Base-by-base conservation (phyloP, 2,888 invertebrate genomes). In the Argyra leucocephala region DNA sequence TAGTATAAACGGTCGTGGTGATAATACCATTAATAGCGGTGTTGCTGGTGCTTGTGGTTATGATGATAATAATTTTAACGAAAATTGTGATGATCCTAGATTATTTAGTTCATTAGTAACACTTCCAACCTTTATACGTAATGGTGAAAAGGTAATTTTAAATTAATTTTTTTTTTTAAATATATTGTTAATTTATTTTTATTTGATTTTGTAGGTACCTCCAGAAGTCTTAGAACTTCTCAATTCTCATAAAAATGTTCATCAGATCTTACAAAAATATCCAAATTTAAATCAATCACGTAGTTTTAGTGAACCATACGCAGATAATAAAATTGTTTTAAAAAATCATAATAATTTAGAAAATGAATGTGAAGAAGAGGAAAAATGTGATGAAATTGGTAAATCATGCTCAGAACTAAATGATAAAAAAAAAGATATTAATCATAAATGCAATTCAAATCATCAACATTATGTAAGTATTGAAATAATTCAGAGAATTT, bases 111-210 rank as follows among this genome's bases (percentile, higher is more conserved):
- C 93, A n/a, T 82, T 93, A 71, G 88, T 93, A 15, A 90, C 89
- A 74, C 80, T 94, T 66, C 94, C 93, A 1, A 94, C 93, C 0
- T 94, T 86, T 74, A 86, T 93, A 69, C 85, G 86, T 62, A 87
- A 88, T 69, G 88, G 88, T 0, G 90, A 90, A 76, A 88, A 86
- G 66, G 87, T 71, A 64, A 64, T 36, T n/a, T n/a, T 37, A 24
- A 15, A 9, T 10, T 23, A 15, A 21, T 37, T 22, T 59, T 59
- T n/a, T 1, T 23, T 23, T 63, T 31, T 31, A 4, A 31, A 31
- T 31, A 6, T 26, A 6, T 31, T 31, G 12, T 31, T 31, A 10
- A 31, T 31, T 31, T 4, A 31, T 31, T 31, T 31, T 31, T 61
- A 61, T 59, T 62, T 37, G 37, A 57, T 58, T 1, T 64, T 58